phyloP scores from a whole-genome alignment of 2,113 vertebrate genomes.

The Thomomys bottae region DNA sequence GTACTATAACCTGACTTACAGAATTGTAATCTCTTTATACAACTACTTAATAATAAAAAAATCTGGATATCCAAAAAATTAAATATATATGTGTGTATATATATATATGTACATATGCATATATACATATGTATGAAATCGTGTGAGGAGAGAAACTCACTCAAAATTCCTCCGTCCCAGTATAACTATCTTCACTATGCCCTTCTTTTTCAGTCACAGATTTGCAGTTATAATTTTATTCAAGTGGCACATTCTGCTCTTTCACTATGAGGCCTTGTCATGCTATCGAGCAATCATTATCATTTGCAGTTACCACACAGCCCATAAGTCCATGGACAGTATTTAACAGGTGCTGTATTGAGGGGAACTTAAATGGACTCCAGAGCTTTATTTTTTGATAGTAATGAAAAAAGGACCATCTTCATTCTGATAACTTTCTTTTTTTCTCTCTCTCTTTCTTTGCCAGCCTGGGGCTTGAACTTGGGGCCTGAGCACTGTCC shows the following conservation, averaged over 20 bases:
- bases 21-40: too few relatives aligned
- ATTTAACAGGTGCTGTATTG: background rate
- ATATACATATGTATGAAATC: background rate
- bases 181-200: background rate
- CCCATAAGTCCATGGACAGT: background rate
- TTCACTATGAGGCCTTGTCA: background rate
- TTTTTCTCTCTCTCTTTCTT: too few relatives aligned
- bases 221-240: background rate
- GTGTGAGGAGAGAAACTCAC: background rate
- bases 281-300: background rate
- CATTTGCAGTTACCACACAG: background rate
- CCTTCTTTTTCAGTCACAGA: background rate
- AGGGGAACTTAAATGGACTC: background rate
- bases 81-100: background rate
- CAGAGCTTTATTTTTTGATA: constrained; percentile 16
- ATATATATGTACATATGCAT: background rate
- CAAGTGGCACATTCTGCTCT: background rate
- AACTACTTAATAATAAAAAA: background rate
- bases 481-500: too few relatives aligned
- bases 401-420: background rate
- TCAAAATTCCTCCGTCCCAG: constrained; percentile 42
- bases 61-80: background rate
- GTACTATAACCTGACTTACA: too few relatives aligned
- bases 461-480: too few relatives aligned
- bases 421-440: background rate